Evolutionary conservation across 2,797 vertebrate species (phyloP).

Genomic region (Diglossa cyanea): DNA sequence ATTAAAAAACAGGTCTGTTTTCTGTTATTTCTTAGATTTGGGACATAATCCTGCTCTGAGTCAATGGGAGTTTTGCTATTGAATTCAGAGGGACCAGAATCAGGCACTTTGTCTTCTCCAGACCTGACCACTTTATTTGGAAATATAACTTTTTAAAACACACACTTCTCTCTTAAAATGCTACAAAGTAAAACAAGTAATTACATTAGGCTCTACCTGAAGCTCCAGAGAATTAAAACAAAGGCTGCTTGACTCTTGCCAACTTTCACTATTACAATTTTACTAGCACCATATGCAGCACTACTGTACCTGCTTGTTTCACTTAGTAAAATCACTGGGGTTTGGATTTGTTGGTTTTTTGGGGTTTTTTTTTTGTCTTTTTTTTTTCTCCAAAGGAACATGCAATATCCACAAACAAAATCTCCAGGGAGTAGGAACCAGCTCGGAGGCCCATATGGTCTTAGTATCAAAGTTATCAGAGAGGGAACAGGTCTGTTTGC

Average conservation of each 20-base stretch:
- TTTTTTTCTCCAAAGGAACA: neutral
- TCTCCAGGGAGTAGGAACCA: neutral
- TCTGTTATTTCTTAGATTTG: neutral
- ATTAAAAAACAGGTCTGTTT: neutral
- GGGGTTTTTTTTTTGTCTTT: neutral
- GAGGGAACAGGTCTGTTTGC: neutral
- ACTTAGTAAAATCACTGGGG: neutral
- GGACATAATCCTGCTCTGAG: neutral
- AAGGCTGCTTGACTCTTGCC: constrained; percentile 34
- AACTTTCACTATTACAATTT: constrained; percentile 50
- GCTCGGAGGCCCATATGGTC: neutral
- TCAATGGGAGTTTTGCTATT: neutral
- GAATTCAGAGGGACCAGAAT: constrained; percentile 20
- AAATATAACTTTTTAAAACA: constrained; percentile 52
- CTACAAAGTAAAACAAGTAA: constrained; percentile 38
- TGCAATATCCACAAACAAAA: constrained; percentile 28
- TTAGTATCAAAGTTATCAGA: neutral
- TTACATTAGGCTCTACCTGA: constrained; percentile 51
- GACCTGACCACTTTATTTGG: constrained; percentile 41
- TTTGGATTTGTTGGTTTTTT: neutral
- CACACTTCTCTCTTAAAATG: constrained; percentile 56
- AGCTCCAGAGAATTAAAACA: constrained; percentile 63
- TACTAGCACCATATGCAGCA: constrained; percentile 59
- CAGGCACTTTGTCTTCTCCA: constrained; percentile 22
- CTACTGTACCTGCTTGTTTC: constrained; percentile 38